Evolutionary conservation across 1,140 invertebrate species (phyloP), one percentile per base, ranked within the genome.

Genomic region (Camponotus floridanus): DNA sequence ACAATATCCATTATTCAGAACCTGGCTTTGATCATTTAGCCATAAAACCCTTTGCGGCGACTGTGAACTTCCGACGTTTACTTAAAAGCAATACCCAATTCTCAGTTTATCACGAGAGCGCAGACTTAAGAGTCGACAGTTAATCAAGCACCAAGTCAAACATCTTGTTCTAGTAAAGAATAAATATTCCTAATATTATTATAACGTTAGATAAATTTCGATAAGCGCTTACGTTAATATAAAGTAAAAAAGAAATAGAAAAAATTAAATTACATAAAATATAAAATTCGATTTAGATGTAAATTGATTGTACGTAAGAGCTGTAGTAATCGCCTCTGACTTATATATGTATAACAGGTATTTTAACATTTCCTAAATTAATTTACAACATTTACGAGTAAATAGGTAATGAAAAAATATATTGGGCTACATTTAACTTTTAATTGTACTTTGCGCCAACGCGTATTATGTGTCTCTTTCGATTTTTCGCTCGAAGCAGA

Each of bases 1-100:
- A 70, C 48, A 70, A 70, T 80, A 80, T 70, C 64, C 36, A 70
- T 80, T 80, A 80, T 57, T 80, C 64, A 80, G 36, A 55, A 55
- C 31, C 31, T 59, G 42, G 68, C 76, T 80, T 80, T 68, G 62
- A 67, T 79, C 76, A 55, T 15, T 31, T 36, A 33, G 8, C 13
- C 15, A 45, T 68, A 15, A 57, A 67, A 57, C 21, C 33, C 36
- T 80, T 42, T 42, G 36, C 33, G 21, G 8, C 21, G 45, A 21
- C 36, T 51, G n/a, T 2, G 33, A 65, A 79, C 76, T 80, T 80
- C 9, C 48, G 21, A 67, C 33, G 15, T 80, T 80, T 68, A 68
- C 21, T 68, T 70, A 68, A 70, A 64, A 8, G 39, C 64, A 42
- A 80, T 70, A 45, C n/a, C 39, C 11, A 64, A 78, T 78, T 78